Evolutionary conservation across 2,888 invertebrate genomes (phyloP).

Genomic region (Caenorhabditis becei): DNA sequence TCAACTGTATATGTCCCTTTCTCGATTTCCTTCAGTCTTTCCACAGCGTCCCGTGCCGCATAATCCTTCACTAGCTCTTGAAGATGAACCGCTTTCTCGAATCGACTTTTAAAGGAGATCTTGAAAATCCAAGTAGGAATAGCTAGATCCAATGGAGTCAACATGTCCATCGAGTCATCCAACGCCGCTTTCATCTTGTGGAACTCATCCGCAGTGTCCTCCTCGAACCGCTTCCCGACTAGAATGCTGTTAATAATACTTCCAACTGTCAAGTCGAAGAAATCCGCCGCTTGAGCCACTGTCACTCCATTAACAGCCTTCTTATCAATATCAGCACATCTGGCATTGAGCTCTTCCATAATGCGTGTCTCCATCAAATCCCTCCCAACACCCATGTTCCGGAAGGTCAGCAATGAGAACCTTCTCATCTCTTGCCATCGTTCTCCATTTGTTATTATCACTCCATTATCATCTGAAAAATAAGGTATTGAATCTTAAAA

Average conservation of each 20-base stretch:
- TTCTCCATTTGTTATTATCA: slow-evolving; percentile 44
- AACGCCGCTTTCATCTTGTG: slow-evolving; percentile 18
- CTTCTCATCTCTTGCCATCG: slow-evolving; percentile 58
- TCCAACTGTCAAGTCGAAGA: slow-evolving; percentile 42
- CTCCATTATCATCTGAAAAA: slow-evolving; percentile 38
- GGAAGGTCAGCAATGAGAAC: slow-evolving; percentile 54
- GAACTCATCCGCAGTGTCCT: slow-evolving; percentile 34
- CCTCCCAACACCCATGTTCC: slow-evolving; percentile 64
- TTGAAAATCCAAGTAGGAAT: slow-evolving; percentile 32
- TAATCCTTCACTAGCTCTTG: slow-evolving; percentile 14
- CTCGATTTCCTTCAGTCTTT: slow-evolving; percentile 33
- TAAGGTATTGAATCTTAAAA: too few relatives aligned
- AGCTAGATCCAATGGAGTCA: slow-evolving; percentile 21
- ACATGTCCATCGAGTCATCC: slow-evolving; percentile 25
- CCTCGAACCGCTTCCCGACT: slow-evolving; percentile 27
- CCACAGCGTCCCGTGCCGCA: slow-evolving; percentile 3
- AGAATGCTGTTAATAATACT: slow-evolving; percentile 61
- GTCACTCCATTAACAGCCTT: slow-evolving; percentile 15
- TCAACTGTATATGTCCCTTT: slow-evolving; percentile 44
- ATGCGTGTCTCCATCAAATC: slow-evolving; percentile 53
- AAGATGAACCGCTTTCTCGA: background rate
- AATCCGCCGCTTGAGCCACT: slow-evolving; percentile 4
- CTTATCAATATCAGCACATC: slow-evolving; percentile 30
- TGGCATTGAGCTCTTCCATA: slow-evolving; percentile 5
- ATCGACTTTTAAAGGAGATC: slow-evolving; percentile 13